Evolutionary conservation across 2,888 invertebrate species (phyloP), one percentile per base, ranked within the genome.

Genomic region (Zaprionus lineosus): DNA sequence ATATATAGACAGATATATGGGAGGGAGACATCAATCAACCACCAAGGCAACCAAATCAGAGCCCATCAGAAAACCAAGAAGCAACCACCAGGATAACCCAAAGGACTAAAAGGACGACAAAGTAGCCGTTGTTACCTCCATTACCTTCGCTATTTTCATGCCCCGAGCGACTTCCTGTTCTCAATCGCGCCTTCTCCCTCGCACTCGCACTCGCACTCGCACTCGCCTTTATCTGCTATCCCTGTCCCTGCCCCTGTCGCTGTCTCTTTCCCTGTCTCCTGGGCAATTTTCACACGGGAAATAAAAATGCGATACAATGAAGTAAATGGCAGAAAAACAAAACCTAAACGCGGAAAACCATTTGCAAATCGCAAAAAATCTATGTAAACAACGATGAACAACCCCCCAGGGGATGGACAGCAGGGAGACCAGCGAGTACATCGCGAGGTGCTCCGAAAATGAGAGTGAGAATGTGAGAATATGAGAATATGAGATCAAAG

Each of bases 321-420:
- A 63, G 66, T 40, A 69, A 78, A 82, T 60, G 44, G 70, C 62
- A 55, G 79, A 82, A 84, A 74, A 82, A 84, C 79, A 72, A 83
- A 85, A 75, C 76, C 63, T 64, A 85, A 83, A 81, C 84, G 84
- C 84, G 81, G 86, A 81, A 81, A 81, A 81, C 74, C 86, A 81
- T 81, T 81, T 83, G 81, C 86, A 83, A 81, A 81, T 85, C 76
- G 75, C 78, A 65, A 50, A 64, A 57, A 53, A 28, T 16, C 15
- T 15, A 14, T 29, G 43, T 28, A 44, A 51, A 50, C 44, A 53
- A 52, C 26, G n/a, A 11, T 4, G 24, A 70, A 55, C 75, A 77
- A 75, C 76, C 83, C 76, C 59, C 72, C 26, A n/a, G n/a, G 67
- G 62, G 50, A 43, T 36, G 51, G 21, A 26, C n/a, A 33, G 15